Evolutionary conservation across 2,888 invertebrate genomes (phyloP), one percentile per base, ranked within the genome.

Genomic region (Lasioglossum villosulum): DNA sequence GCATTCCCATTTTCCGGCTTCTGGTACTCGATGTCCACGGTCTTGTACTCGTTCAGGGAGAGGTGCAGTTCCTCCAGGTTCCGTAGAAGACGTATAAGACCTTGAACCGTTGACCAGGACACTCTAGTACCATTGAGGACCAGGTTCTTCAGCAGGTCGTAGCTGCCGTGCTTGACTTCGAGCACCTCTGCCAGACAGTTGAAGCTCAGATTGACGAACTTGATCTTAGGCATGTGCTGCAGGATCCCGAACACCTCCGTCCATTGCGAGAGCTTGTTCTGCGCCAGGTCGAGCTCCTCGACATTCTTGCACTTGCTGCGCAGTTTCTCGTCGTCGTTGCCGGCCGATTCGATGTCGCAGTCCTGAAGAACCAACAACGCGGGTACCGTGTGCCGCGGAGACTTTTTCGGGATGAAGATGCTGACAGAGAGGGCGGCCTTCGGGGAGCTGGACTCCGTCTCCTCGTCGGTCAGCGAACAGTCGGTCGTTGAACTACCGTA

Each of bases 211-310:
- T 99, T 99, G 75, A 99, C 97, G 95, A 99, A 99, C 93, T 98
- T 97, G 87, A 99, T 97, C 90, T 97, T 97, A 45, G 99, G 99
- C 96, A 98, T 98, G 94, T 98, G 97, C 93, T 97, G 97, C 87
- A 99, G 95, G 92, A 99, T 98, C 85, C 97, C 97, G 94, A 98
- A 97, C 39, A 99, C 97, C 96, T 99, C 98, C 91, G 97, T 96
- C 98, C 99, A 99, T 93, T 98, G 97, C 85, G 97, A 97, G 37
- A 99, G 96, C 94, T 98, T 97, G 95, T 99, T 99, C 94, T 99
- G 98, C 66, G 99, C 98, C 91, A 99, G 96, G 95, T 99, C 99
- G 90, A 99, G 96, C 95, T 99, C 99, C 91, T 98, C 97, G n/a
- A 99, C 99, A 91, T 97, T 97, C 78, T 97, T 97, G 94, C 98